A percentile compares a stretch with the other conserved stretches of the same genome.
These are phyloP conservation scores for Ammospiza nelsoni DNA, from an alignment of 2,113 vertebrate genomes.

Conservation along the genomic window DNA sequence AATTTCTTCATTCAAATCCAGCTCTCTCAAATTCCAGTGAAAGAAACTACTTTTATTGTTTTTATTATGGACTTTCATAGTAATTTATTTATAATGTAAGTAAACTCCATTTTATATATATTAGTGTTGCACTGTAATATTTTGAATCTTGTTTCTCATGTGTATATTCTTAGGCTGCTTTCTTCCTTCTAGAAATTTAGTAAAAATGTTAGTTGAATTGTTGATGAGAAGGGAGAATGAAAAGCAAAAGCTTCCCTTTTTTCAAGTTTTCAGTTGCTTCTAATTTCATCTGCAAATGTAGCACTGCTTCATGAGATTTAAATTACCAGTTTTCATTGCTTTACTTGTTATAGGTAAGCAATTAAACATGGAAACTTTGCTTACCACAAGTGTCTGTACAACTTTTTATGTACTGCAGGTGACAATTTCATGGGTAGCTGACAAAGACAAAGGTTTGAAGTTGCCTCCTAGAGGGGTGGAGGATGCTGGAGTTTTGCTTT, in stretches of 20 bases:
- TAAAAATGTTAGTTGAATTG: neutral
- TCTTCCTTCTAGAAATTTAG: neutral
- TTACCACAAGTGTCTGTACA: neutral
- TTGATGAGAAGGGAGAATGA: neutral
- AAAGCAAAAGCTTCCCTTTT: neutral
- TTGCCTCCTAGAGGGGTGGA: neutral
- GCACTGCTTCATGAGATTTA: neutral
- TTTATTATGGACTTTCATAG: neutral
- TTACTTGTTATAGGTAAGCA: neutral
- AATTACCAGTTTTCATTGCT: neutral
- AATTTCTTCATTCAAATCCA: neutral
- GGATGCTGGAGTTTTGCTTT: neutral
- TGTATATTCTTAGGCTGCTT: neutral
- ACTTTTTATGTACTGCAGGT: neutral
- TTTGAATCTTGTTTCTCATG: neutral
- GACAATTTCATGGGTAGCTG: neutral
- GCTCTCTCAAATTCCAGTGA: neutral
- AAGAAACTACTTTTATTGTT: neutral
- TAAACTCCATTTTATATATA: neutral
- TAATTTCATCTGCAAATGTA: neutral
- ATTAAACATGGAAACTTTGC: neutral
- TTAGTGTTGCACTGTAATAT: neutral
- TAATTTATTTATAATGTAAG: neutral
- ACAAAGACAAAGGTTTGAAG: neutral
- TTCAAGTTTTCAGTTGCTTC: neutral